These are phyloP conservation scores for Homalodisca vitripennis DNA, from an alignment of 1,140 invertebrate genomes.

Conservation along the genomic window DNA sequence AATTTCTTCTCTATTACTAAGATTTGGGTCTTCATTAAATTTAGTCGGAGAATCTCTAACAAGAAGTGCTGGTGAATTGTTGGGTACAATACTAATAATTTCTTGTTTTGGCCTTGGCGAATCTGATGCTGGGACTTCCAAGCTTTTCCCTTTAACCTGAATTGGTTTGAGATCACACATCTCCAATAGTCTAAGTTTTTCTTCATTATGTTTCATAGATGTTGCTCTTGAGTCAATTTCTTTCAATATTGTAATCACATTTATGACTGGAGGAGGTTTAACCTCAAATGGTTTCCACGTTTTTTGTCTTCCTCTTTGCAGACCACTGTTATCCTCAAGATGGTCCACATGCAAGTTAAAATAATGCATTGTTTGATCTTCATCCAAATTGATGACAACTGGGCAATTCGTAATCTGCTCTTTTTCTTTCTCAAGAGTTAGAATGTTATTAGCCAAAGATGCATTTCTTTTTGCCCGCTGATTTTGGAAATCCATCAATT, in stretches of 20 bases:
- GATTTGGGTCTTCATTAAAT: too few relatives aligned
- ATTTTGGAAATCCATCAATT: background rate
- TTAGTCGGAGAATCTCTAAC: too few relatives aligned
- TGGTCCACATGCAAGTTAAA: background rate
- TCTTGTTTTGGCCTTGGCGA: background rate
- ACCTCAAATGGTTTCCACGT: background rate
- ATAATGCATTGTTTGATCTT: background rate
- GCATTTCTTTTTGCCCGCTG: background rate
- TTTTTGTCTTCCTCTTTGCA: background rate
- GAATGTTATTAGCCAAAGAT: background rate
- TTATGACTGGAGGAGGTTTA: background rate
- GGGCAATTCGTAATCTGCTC: background rate
- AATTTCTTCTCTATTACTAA: too few relatives aligned
- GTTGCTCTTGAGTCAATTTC: too few relatives aligned
- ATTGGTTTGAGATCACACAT: background rate
- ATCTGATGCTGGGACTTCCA: background rate
- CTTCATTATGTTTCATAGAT: background rate
- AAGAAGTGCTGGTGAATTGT: background rate
- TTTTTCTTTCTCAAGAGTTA: background rate
- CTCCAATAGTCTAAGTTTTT: background rate
- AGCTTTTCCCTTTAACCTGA: background rate
- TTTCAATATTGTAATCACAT: background rate
- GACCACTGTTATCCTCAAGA: background rate
- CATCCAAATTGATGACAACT: background rate
- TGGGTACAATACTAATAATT: background rate